phyloP scores from a whole-genome alignment of 1,140 invertebrate species.

The Geopemphigus sp. region DNA sequence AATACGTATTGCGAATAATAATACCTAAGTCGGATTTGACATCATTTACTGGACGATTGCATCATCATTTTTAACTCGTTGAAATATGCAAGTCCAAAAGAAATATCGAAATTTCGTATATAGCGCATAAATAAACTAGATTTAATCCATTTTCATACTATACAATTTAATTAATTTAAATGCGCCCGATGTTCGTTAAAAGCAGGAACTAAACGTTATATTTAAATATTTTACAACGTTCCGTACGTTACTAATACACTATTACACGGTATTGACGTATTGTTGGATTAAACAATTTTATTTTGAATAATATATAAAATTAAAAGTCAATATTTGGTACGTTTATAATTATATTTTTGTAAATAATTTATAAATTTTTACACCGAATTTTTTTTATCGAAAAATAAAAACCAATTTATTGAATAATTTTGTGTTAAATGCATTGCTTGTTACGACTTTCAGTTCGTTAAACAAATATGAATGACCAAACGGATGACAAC shows the following conservation, averaged over 20 bases:
- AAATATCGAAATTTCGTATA: neutral
- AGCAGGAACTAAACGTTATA: neutral
- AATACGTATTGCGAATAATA: too few species aligned
- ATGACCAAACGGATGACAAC: too few species aligned
- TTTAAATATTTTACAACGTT: neutral
- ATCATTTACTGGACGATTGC: too few species aligned
- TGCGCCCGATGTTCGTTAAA: neutral
- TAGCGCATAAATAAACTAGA: neutral
- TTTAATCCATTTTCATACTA: neutral
- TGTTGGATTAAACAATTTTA: neutral
- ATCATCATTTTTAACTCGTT: neutral
- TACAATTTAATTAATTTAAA: neutral
- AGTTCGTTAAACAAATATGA: too few species aligned
- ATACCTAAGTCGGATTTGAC: too few species aligned
- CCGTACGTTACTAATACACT: neutral
- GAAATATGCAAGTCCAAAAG: neutral
- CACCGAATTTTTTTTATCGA: neutral
- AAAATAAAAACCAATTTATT: neutral
- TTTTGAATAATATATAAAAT: neutral
- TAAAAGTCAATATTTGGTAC: neutral
- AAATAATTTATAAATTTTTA: conserved; percentile 25
- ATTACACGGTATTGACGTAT: neutral
- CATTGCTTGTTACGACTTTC: too few species aligned
- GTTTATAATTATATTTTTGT: conserved; percentile 17
- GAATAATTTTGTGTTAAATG: neutral